Percentiles rank a stretch among this genome's conserved stretches.
Evolutionary conservation across 2,888 invertebrate genomes (phyloP).

Genomic region (Rhogogaster chlorosoma): DNA sequence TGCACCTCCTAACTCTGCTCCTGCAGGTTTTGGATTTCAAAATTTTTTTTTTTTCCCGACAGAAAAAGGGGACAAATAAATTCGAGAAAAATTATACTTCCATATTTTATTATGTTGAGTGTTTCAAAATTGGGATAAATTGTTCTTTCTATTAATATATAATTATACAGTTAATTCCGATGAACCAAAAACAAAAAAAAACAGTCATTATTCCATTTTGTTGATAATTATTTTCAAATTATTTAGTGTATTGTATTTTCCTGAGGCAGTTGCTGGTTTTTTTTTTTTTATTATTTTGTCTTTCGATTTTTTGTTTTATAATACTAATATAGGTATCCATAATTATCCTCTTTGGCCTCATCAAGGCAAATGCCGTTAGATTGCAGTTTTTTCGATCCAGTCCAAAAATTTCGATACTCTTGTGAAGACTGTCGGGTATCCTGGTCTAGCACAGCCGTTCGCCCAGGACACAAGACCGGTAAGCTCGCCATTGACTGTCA

Average conservation of each 20-base stretch:
- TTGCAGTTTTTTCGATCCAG: constrained; percentile 61
- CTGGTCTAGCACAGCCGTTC: constrained; percentile 64
- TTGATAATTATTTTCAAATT: background rate
- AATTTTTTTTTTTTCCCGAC: background rate
- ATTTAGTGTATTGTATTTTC: background rate
- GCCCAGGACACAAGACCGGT: constrained; percentile 71
- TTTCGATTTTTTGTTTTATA: background rate
- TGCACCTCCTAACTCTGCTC: constrained; percentile 1
- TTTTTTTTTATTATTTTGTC: background rate
- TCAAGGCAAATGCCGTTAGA: background rate
- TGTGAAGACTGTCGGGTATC: constrained; percentile 70
- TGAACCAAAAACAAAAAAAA: too few species aligned
- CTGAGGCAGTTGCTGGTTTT: too few species aligned
- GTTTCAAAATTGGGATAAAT: too few species aligned
- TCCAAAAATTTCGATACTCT: constrained; percentile 63
- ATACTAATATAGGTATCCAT: background rate
- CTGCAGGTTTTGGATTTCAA: background rate
- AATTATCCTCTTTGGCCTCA: background rate
- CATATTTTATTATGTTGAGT: too few species aligned
- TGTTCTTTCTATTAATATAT: too few species aligned
- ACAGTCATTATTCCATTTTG: too few species aligned
- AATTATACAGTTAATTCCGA: too few species aligned
- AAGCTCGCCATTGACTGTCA: constrained; percentile 67
- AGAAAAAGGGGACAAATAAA: background rate
- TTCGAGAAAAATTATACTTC: background rate